phyloP scores from a whole-genome alignment of 2,888 invertebrate species.

The Chydorus sphaericus region DNA sequence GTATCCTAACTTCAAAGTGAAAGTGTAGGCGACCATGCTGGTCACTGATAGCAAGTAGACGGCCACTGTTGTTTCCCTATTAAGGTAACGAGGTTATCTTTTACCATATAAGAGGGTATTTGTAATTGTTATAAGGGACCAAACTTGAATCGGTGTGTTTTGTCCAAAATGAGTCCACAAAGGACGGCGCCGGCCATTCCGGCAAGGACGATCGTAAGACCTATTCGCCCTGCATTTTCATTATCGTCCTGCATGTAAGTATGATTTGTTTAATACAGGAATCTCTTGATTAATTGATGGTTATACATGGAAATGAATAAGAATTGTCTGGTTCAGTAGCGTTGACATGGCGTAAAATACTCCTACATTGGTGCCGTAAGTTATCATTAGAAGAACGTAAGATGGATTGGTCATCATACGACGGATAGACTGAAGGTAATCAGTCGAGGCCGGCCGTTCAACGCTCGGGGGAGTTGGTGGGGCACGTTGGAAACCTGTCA shows the following conservation, averaged over 20 bases:
- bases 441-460: conserved; percentile 52
- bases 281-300: not conserved
- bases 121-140: conserved; percentile 28
- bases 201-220: conserved; percentile 75
- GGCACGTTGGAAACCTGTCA: conserved; percentile 59
- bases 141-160: conserved; percentile 84
- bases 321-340: conserved; percentile 73
- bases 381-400: conserved; percentile 64
- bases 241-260: conserved; percentile 40
- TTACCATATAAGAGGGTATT: not conserved
- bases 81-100: not conserved
- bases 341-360: conserved; percentile 96
- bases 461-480: conserved; percentile 81
- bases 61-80: conserved; percentile 73
- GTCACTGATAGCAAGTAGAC: conserved; percentile 78
- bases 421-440: conserved; percentile 37
- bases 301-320: conserved; percentile 49
- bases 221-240: conserved; percentile 76
- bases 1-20: conserved; percentile 59
- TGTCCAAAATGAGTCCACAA: conserved; percentile 79
- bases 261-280: not conserved
- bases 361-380: conserved; percentile 90
- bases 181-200: conserved; percentile 88
- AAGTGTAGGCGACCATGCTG: conserved; percentile 86
- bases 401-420: conserved; percentile 60